Conservation (phyloP, 1,140 invertebrate species). For the Palaemon carinicauda region DNA sequence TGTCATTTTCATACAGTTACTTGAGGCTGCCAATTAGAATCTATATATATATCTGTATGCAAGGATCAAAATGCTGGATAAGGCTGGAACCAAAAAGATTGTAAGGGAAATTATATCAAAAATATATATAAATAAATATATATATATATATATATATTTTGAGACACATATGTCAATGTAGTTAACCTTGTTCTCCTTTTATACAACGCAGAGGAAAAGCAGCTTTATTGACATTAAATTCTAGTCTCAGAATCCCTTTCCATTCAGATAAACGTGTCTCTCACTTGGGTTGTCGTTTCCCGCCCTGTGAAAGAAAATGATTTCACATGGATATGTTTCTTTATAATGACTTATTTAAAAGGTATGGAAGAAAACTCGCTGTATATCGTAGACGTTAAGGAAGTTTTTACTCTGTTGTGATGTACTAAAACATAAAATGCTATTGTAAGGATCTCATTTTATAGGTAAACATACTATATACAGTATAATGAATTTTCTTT, state of each 20-base stretch:
- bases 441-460: slow-evolving; percentile 41
- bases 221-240: slow-evolving; percentile 47
- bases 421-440: slow-evolving; percentile 21
- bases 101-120: slow-evolving; percentile 53
- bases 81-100: slow-evolving; percentile 10
- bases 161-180: slow-evolving; percentile 41
- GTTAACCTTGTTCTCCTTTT: slow-evolving; percentile 33
- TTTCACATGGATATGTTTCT: slow-evolving; percentile 10
- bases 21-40: too few species aligned
- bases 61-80: too few species aligned
- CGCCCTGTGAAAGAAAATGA: not conserved
- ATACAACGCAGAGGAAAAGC: slow-evolving; percentile 25
- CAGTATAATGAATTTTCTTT: not conserved
- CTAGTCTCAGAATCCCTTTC: slow-evolving; percentile 30
- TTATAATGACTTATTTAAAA: slow-evolving; percentile 31
- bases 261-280: slow-evolving; percentile 20
- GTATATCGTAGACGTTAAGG: slow-evolving; percentile 47
- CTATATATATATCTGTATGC: too few species aligned
- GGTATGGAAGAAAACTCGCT: slow-evolving; percentile 24
- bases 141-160: not conserved
- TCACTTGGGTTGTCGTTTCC: slow-evolving; percentile 16
- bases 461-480: not conserved
- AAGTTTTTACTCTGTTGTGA: slow-evolving; percentile 39
- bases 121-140: not conserved
- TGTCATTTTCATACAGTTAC: too few species aligned